A percentile compares a stretch with the other conserved stretches of the same genome.
These are phyloP conservation scores for Cheilosia variabilis DNA, from an alignment of 2,888 invertebrate species.

Conservation along the genomic window DNA sequence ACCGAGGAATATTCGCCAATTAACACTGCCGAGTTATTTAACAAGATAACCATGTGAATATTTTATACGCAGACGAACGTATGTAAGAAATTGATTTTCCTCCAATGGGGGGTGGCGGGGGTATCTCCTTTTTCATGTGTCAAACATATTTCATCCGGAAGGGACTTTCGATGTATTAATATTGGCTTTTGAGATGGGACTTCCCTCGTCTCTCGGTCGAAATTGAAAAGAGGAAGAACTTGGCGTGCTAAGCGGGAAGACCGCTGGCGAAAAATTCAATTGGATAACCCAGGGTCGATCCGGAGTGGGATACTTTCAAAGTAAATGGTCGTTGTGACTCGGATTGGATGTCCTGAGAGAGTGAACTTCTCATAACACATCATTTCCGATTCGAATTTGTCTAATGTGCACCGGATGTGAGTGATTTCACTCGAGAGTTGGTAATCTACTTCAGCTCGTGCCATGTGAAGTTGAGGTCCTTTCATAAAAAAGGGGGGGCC, in stretches of 20 bases:
- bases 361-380: constrained; percentile 68
- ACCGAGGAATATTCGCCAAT: constrained; percentile 40
- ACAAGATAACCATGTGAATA: constrained; percentile 31
- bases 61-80: constrained; percentile 15
- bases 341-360: constrained; percentile 56
- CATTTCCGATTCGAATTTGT: constrained; percentile 68
- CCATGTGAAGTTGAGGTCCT: background rate
- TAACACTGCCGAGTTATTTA: constrained; percentile 32
- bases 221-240: constrained; percentile 40
- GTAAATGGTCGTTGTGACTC: constrained; percentile 63
- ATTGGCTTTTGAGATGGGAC: constrained; percentile 16
- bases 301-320: constrained; percentile 16
- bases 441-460: constrained; percentile 17
- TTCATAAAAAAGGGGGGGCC: constrained; percentile 9
- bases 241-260: background rate
- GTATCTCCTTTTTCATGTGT: constrained; percentile 11
- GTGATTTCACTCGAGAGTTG: constrained; percentile 31
- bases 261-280: constrained; percentile 34
- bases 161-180: constrained; percentile 37
- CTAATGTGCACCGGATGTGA: constrained; percentile 67
- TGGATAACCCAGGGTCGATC: constrained; percentile 38
- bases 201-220: constrained; percentile 16
- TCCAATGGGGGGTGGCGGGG: too few species aligned
- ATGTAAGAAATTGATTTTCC: constrained; percentile 44
- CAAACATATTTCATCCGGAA: constrained; percentile 37